Base-by-base conservation (phyloP, 2,113 vertebrate genomes). In the Chlamydotis undulata region DNA sequence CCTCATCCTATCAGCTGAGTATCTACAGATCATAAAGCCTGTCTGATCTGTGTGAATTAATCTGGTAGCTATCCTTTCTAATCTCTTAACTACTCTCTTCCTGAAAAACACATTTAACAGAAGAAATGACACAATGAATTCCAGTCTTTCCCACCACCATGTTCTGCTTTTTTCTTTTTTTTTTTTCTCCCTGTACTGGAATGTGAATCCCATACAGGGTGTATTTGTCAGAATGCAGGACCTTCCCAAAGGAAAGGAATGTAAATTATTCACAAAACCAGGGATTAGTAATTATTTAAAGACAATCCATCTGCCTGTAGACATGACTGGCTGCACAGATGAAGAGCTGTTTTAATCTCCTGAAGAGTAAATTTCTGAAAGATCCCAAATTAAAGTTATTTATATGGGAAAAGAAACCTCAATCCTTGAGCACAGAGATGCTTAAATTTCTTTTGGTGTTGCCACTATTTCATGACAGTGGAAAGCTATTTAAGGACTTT, bases 21-120 rank as follows among this genome's bases (percentile, higher is more conserved):
- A 94, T 61, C 91, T 96, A 45, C n/a, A 82, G 53, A 94, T 74
- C 76, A 96, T 85, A 93, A 94, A 95, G 82, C 75, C 61, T 88
- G 60, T 89, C 90, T 94, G 89, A 95, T 77, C 70, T 82, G n/a
- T 69, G 69, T 83, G 73, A 96, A 94, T 93, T 96, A 86, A 92
- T 70, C 87, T 88, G 77, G 67, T 84, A 92, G 91, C 77, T 85
- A 96, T 86, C 53, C 82, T 78, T 69, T 87, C 76, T 87, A 93
- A 97, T 93, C 81, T 93, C 68, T 74, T 97, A 87, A 88, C 74
- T 85, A 78, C 12, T 24, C 7, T 31, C 33, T 82, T 82, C 56
- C 59, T 90, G 63, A 67, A 83, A 93, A 60, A 61, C 18, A 59
- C 2, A 6, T 60, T 75, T 79, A 71, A 60, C 29, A 76, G 28